Percentiles rank a stretch among this genome's conserved stretches.
Conservation (phyloP, 2,113 vertebrate genomes). For the Oncorhynchus masou region DNA sequence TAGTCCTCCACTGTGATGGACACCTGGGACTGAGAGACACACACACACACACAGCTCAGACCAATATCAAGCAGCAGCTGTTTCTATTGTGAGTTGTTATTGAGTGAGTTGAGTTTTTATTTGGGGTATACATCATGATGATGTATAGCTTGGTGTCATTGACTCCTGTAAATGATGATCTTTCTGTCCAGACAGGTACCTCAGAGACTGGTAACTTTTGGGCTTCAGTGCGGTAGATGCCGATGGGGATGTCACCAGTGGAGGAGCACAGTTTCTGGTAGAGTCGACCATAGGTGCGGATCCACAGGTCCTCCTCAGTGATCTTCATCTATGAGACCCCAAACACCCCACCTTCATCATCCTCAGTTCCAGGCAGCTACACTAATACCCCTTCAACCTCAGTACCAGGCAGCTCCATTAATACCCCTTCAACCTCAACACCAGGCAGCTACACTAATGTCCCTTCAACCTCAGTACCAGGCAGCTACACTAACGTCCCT, state of each 20-base stretch:
- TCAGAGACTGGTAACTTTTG: constrained; percentile 77
- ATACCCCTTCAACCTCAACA: too few species aligned
- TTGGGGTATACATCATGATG: too few species aligned
- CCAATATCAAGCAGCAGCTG: background rate
- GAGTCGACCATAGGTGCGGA: constrained; percentile 77
- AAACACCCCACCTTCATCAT: constrained; percentile 1
- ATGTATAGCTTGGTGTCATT: too few species aligned
- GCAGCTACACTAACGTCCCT: too few species aligned
- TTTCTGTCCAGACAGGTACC: constrained; percentile 49
- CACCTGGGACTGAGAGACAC: constrained; percentile 74
- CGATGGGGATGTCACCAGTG: constrained; percentile 80
- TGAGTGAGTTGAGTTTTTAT: background rate
- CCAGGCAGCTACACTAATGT: too few species aligned
- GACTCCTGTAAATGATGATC: too few species aligned
- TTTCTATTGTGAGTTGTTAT: background rate
- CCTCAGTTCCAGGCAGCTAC: background rate
- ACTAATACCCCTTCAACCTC: background rate
- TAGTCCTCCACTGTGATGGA: constrained; percentile 82
- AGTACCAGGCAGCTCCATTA: background rate
- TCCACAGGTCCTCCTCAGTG: constrained; percentile 82
- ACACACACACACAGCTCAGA: constrained; percentile 3
- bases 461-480: too few species aligned
- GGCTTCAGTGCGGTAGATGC: constrained; percentile 81
- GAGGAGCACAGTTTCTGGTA: constrained; percentile 83
- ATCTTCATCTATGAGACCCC: constrained; percentile 73